Evolutionary conservation across 2,888 invertebrate species (phyloP), one percentile per base, ranked within the genome.

Genomic region (Drosophila hawaiiensis): DNA sequence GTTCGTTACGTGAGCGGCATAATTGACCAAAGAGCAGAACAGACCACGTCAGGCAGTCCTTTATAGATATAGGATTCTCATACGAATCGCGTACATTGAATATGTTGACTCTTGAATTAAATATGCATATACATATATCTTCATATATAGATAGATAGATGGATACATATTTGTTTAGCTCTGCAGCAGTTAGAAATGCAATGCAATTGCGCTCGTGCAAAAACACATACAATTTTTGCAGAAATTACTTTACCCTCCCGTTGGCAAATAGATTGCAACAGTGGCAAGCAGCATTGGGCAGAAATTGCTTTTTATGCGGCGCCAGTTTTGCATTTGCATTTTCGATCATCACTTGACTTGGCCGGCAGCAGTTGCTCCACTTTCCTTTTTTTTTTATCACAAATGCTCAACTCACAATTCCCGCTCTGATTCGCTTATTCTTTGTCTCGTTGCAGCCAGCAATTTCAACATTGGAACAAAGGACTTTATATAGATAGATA

Each of bases 1-100:
- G 62, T 72, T 72, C 67, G 68, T 66, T 80, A 89, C 89, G 89
- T 89, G 85, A 70, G 74, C 67, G 37, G 89, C 86, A 84, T 84
- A 87, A 83, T 77, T 83, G 77, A 55, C 72, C 73, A 65, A 39
- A 39, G 39, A 39, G 39, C 39, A 55, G 35, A 19, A 6, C 35
- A 7, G 16, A n/a, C 31, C 31, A 33, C 7, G 9, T 33, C 22
- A 33, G 22, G 22, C 53, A 29, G n/a, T 29, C 14, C 39, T 16
- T 56, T 29, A n/a, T 41, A n/a, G 12, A 28, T 29, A n/a, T 56
- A 12, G 6, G 12, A 25, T 55, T 37, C 10, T 64, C 37, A 31
- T 39, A 49, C 28, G 47, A 54, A 64, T 67, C 29, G 6, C 33
- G 7, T 19, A 41, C 41, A 28, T 28, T 31, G 25, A 49, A 16